Evolutionary conservation across 2,888 invertebrate genomes (phyloP).

Genomic region (Nephrocerus scutellatus): DNA sequence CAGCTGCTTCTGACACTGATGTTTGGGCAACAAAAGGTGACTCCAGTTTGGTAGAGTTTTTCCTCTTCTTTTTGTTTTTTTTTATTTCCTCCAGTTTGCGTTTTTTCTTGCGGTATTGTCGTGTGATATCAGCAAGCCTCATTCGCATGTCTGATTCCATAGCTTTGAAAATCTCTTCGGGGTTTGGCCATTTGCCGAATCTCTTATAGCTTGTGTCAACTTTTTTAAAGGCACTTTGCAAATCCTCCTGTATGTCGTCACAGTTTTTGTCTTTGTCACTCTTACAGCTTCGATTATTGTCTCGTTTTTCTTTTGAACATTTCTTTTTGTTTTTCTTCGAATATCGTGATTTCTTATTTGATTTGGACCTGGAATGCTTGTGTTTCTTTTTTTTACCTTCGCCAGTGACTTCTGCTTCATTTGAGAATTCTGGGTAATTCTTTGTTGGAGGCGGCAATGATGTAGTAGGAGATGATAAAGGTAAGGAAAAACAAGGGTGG

Average conservation of each 20-base stretch:
- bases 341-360: slow-evolving; percentile 42
- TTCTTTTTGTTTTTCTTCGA: slow-evolving; percentile 48
- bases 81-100: slow-evolving; percentile 66
- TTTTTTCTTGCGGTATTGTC: slow-evolving; percentile 76
- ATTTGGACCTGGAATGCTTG: slow-evolving; percentile 48
- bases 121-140: slow-evolving; percentile 71
- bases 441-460: too few relatives aligned
- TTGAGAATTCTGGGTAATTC: too few relatives aligned
- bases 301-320: slow-evolving; percentile 42
- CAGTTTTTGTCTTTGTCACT: slow-evolving; percentile 35
- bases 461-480: too few relatives aligned
- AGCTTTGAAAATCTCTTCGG: slow-evolving; percentile 59
- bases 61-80: slow-evolving; percentile 48
- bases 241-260: slow-evolving; percentile 34
- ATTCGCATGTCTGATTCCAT: slow-evolving; percentile 77
- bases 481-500: too few relatives aligned
- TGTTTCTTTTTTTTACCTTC: slow-evolving; percentile 48
- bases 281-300: slow-evolving; percentile 31
- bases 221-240: slow-evolving; percentile 34
- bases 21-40: slow-evolving; percentile 17
- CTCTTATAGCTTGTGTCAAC: slow-evolving; percentile 35
- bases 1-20: too few relatives aligned
- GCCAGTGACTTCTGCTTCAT: too few relatives aligned
- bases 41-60: slow-evolving; percentile 32
- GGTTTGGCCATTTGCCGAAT: slow-evolving; percentile 47